phyloP scores from a whole-genome alignment of 1,140 invertebrate species.

The Caenorhabditis inopinata region DNA sequence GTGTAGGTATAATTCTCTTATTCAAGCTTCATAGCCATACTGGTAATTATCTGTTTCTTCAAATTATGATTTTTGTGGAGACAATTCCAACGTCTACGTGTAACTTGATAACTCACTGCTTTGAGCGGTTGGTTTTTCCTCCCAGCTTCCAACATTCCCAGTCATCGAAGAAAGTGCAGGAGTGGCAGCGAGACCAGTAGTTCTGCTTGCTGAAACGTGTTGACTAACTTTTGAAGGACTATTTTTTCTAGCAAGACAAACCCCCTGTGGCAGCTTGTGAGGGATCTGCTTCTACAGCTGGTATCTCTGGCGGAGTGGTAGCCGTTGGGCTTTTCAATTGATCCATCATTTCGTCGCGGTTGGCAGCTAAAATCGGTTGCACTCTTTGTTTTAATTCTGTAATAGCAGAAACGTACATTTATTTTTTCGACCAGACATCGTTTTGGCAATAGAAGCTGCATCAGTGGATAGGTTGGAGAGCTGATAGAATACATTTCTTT shows the following conservation, averaged over 20 bases:
- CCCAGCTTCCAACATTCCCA: slow-evolving; percentile 12
- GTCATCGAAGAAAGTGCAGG: slow-evolving; percentile 36
- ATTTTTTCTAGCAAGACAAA: no score
- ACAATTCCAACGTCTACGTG: no score
- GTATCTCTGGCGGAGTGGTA: slow-evolving; percentile 28
- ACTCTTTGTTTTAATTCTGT: no score
- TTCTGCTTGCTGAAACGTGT: neutral
- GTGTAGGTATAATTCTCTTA: no score
- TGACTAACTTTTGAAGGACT: no score
- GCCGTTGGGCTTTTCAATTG: slow-evolving; percentile 45
- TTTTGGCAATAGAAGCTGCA: slow-evolving; percentile 70
- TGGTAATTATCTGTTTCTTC: no score
- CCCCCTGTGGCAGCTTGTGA: neutral
- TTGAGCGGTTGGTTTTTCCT: neutral
- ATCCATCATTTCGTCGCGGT: slow-evolving; percentile 44
- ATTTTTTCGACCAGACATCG: slow-evolving; percentile 51
- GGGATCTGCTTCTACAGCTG: slow-evolving; percentile 40
- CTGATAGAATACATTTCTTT: slow-evolving; percentile 92
- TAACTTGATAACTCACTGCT: neutral
- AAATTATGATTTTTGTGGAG: no score
- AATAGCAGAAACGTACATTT: slow-evolving; percentile 43
- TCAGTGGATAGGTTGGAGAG: slow-evolving; percentile 92
- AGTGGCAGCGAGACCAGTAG: slow-evolving; percentile 35
- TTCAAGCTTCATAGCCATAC: no score
- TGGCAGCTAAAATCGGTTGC: slow-evolving; percentile 49